Base-by-base conservation (phyloP, 2,113 vertebrate genomes). In the Podarcis cretensis region DNA sequence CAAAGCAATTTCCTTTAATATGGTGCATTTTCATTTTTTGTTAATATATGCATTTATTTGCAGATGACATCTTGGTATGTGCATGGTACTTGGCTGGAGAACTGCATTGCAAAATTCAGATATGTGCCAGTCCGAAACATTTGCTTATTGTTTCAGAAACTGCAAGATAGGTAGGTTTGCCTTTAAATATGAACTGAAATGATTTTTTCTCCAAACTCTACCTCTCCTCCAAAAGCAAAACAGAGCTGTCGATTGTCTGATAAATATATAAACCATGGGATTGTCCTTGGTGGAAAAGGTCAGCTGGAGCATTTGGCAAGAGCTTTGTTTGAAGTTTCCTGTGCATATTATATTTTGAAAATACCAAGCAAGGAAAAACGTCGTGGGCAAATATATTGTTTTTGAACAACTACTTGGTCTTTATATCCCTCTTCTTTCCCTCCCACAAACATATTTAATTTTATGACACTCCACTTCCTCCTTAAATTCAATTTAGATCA, bases 331-430 rank as follows among this genome's bases (percentile, higher is more conserved):
- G 8, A 43, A 84, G 0, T 89, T 91, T 92, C 40, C 48, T 90
- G 0, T 88, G 73, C 71, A 87, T 76, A 79, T 85, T 86, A 90
- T 86, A 91, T 91, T 54, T 92, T 90, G 83, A 69, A 74, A 69
- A 83, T 68, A 89, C 89, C 73, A 82, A 4, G 2, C 86, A 89
- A 87, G 91, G 93, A 86, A 32, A 0, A 85, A n/a, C 35, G 3
- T 12, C 48, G 5, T 82, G 37, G 80, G 25, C 25, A 57, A 32
- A 84, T 21, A 57, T 32, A 66, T 30, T 59, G 6, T 9, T 18
- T 30, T 48, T 69, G 6, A 69, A 35, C 81, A 69, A 18, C 13
- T 32, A 21, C n/a, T 20, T 82, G 23, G 63, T n/a, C 30, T 54
- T 40, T 84, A 3, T 32, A 54, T 84, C 18, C 35, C 30, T 57